A percentile compares a stretch with the other conserved stretches of the same genome.
Conservation (phyloP, 2,888 invertebrate genomes). For the Malthinus seriepunctatus region DNA sequence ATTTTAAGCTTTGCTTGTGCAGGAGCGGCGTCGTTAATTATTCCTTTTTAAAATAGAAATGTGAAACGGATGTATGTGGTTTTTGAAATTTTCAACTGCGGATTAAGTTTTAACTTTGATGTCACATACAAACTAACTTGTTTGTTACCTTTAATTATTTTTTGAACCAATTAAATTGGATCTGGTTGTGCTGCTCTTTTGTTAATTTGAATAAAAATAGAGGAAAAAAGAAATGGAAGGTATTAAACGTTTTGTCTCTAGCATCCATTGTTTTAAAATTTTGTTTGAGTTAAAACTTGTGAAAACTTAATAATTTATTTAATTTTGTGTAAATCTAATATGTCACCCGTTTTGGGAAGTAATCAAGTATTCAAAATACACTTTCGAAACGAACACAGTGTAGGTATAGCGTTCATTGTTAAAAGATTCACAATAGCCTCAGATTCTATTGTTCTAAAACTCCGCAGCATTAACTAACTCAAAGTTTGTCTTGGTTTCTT, state of each 20-base stretch:
- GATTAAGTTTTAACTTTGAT: conserved; percentile 3
- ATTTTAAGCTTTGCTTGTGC: background rate
- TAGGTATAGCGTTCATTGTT: conserved; percentile 19
- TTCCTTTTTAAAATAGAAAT: conserved; percentile 2
- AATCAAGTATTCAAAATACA: conserved; percentile 31
- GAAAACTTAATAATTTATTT: no score
- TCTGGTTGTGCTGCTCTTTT: no score
- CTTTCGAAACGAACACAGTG: conserved; percentile 20
- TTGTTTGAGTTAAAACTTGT: no score
- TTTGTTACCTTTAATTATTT: conserved; percentile 4
- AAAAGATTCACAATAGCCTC: conserved; percentile 29
- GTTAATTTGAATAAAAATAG: no score
- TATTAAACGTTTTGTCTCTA: no score
- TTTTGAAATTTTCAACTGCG: background rate
- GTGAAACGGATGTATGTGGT: conserved; percentile 1
- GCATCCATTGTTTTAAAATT: no score
- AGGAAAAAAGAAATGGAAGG: no score
- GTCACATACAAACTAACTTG: background rate
- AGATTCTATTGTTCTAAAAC: conserved; percentile 29
- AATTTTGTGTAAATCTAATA: conserved; percentile 14
- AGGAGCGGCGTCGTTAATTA: background rate
- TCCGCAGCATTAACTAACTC: conserved; percentile 42
- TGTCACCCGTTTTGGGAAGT: conserved; percentile 16
- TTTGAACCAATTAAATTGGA: background rate
- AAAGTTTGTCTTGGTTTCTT: conserved; percentile 45